Evolutionary conservation across 2,888 invertebrate genomes (phyloP), one percentile per base, ranked within the genome.

Genomic region (Stenichneumon culpator): DNA sequence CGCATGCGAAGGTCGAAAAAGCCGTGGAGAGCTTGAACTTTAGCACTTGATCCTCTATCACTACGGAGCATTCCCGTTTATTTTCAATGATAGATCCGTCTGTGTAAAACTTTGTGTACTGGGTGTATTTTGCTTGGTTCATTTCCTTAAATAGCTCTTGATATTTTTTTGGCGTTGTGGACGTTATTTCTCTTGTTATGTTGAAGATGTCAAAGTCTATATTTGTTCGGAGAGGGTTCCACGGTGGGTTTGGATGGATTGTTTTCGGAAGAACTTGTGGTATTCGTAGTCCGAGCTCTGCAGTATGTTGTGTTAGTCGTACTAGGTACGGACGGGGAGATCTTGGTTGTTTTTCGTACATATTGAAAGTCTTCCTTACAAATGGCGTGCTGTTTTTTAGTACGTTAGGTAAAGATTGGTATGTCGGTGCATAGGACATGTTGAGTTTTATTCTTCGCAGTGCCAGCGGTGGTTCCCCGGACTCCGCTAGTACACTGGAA

Each of bases 401-500:
- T 6, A 36, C 36, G 36, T 6, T 7, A 36, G 5, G 36, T 36
- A 36, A 36, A 36, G 36, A 36, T 36, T 36, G 36, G 7, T 36
- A 36, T 36, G 36, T 36, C 36, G 36, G 36, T 36, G 36, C 36
- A 36, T 36, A 36, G 36, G 36, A 36, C 4, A 6, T 36, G n/a
- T 19, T 52, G 52, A 52, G 11, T 47, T 47, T 47, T 11, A 16
- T 47, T 16, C 1, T 16, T 47, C 82, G 32, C 11, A 75, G 22
- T 2, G 69, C 47, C 4, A 82, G 32, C 3, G 70, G 77, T 1
- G 22, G 44, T 50, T 77, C 44, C 1, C 22, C 22, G 5, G 77
- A 25, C 36, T 82, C 77, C 5, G 54, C 47, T 2, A 77, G 70
- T 4, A 82, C 69, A 25, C 82, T 77, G 22, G 11, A 11, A 4